Base-by-base conservation (phyloP, 2,888 invertebrate species). In the Anagyrus pseudococci region DNA sequence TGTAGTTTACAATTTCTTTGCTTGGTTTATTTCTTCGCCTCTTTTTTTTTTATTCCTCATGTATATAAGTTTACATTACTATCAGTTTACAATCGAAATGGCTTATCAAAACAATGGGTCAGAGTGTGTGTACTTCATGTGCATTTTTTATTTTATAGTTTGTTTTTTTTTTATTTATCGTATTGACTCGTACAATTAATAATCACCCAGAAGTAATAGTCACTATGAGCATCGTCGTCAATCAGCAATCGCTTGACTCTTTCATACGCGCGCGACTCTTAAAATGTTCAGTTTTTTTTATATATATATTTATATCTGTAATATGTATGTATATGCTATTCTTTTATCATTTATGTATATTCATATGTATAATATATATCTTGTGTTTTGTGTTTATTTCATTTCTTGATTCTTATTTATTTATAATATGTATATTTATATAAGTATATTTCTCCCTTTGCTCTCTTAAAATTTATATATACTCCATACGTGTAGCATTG, bases 151-250 rank as follows among this genome's bases (percentile, higher is more conserved):
- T n/a, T n/a, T n/a, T n/a, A n/a, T n/a, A n/a, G n/a, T n/a, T n/a
- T n/a, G n/a, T n/a, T n/a, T n/a, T n/a, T n/a, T n/a, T n/a, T n/a
- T n/a, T n/a, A n/a, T n/a, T n/a, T n/a, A n/a, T 70, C 65, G 58
- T 70, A 71, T 71, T 71, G 71, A 71, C 70, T 71, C 62, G 61
- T 68, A 67, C 68, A 68, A 62, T 55, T 37, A 6, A 53, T 44
- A 41, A 23, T 58, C 44, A 55, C 55, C 55, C 33, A 37, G 2
- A 13, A 37, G 2, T 37, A n/a, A 13, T 37, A 4, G 10, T 37
- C 3, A 4, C 15, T 4, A 37, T 37, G 15, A 37, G 33, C 15
- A 17, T 44, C 54, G 37, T 40, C 47, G 43, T 25, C 29, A n/a
- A n/a, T 58, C 50, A 58, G 19, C 37, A 44, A 49, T 55, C 49